Base-by-base conservation (phyloP, 1,140 invertebrate genomes). In the Drosophila lacteicornis region DNA sequence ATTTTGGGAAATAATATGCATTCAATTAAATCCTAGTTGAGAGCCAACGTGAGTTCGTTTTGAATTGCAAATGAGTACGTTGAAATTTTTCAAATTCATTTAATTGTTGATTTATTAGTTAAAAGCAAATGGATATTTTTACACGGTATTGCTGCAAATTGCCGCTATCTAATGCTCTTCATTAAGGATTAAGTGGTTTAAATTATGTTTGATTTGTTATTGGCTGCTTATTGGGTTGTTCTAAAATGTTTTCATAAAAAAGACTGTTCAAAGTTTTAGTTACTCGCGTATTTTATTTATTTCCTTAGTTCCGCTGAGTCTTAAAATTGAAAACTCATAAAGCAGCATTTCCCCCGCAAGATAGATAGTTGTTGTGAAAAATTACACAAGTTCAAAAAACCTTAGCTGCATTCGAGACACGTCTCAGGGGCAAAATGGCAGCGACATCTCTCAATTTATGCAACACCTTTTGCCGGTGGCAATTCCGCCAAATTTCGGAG, bases 371-470 rank as follows among this genome's bases (percentile, higher is more conserved):
- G 38, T 17, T 43, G 38, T 33, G 19, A 43, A 45, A 60, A 43
- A 42, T 61, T 15, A 15, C 12, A 15, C 22, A 17, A 56, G 25
- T 17, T 53, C 33, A 25, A 47, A 30, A 55, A 68, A 40, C 27
- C 6, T 0, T 4, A 68, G 25, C 27, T 22, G 40, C 53, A 73
- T 59, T 43, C 53, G 55, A 60, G 36, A 73, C 46, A 73, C 67
- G 40, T 73, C 55, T 59, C 55, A 71, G 53, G 53, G 53, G 19
- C 49, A 40, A 75, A 75, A 63, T 75, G 49, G 50, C 42, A 75
- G 57, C 57, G 57, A 62, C 42, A 75, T 63, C 50, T 75, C 58
- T 36, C 42, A 75, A 55, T 75, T 75, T 75, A 75, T 75, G 70
- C 73, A 75, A 65, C 70, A 75, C 59, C 50, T 43, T 38, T 69